Evolutionary conservation across 30 jellyfish, hydroid and myxozoan species (phyloP), one percentile per base, ranked within the genome.

Genomic region (Turritopsis rubra): DNA sequence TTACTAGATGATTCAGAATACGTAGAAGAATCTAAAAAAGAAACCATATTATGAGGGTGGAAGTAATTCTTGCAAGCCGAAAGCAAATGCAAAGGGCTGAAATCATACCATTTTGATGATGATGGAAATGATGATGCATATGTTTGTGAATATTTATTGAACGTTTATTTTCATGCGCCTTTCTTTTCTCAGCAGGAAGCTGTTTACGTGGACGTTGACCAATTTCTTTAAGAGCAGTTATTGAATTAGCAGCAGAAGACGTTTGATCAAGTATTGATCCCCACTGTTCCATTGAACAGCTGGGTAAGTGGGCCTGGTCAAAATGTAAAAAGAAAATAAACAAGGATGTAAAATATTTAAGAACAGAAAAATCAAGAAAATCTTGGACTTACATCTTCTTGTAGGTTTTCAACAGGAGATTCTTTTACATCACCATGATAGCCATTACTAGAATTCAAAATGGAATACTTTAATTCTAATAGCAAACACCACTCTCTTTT

Each of bases 81-180:
- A 41, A 3, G 13, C 60, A 41, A 5, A 41, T 41, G 60, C 60
- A 41, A 41, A n/a, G n/a, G n/a, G n/a, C n/a, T n/a, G n/a, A n/a
- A n/a, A 41, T 16, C 85, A 19, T 52, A 52, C 80, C 79, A 71
- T 81, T 81, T 21, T 53, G 28, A 66, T 86, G 78, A 85, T 86
- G 97, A 75, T 90, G 87, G 75, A 81, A 90, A 79, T 90, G 97
- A 70, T 84, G 91, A 86, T 90, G 97, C 3, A 90, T 86, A 25
- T 90, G 97, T 21, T 84, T 84, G 73, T 90, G 97, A 28, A 72
- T 75, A 20, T 16, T 85, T 75, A 28, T 76, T 73, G 23, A 21
- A 27, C 66, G 41, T 22, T 21, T 81, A 84, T 71, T 53, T 52
- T 80, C 41, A 8, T 76, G 54, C 21, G 52, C 66, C 24, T 81